phyloP scores from a whole-genome alignment of 2,888 invertebrate genomes.

The Callimorpha dominula region DNA sequence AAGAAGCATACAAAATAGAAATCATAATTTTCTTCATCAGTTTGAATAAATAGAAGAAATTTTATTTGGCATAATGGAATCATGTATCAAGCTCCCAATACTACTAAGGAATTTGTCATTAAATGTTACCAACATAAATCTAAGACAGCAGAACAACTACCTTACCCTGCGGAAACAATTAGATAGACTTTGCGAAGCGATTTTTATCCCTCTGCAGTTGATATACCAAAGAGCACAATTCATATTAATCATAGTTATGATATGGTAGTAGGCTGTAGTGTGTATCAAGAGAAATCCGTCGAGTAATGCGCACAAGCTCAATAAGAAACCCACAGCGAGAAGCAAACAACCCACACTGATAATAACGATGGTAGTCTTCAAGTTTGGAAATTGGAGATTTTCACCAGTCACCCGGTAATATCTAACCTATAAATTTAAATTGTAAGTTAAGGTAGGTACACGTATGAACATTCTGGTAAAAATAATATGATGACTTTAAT shows the following conservation, averaged over 20 bases:
- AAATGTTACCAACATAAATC: neutral
- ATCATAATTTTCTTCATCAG: no score
- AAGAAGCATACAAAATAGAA: no score
- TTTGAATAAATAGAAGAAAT: neutral
- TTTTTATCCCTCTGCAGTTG: constrained; percentile 89
- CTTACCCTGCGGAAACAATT: constrained; percentile 83
- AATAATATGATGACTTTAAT: no score
- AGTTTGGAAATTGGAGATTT: constrained; percentile 87
- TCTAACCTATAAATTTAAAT: constrained; percentile 71
- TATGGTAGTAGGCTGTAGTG: constrained; percentile 88
- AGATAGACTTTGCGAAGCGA: constrained; percentile 86
- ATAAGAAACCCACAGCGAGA: constrained; percentile 87
- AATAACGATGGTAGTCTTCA: constrained; percentile 87
- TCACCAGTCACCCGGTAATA: constrained; percentile 87
- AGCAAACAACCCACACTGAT: constrained; percentile 88
- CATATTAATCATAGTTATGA: constrained; percentile 91
- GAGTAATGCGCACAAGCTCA: constrained; percentile 87
- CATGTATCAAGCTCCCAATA: no score
- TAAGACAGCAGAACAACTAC: neutral
- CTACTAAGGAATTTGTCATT: no score
- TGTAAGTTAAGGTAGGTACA: neutral
- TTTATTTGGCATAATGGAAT: neutral
- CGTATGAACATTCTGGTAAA: neutral
- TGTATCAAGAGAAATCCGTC: constrained; percentile 89
- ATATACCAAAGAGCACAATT: constrained; percentile 91